phyloP scores from a whole-genome alignment of 1,140 invertebrate genomes.

The Solenopsis invicta region DNA sequence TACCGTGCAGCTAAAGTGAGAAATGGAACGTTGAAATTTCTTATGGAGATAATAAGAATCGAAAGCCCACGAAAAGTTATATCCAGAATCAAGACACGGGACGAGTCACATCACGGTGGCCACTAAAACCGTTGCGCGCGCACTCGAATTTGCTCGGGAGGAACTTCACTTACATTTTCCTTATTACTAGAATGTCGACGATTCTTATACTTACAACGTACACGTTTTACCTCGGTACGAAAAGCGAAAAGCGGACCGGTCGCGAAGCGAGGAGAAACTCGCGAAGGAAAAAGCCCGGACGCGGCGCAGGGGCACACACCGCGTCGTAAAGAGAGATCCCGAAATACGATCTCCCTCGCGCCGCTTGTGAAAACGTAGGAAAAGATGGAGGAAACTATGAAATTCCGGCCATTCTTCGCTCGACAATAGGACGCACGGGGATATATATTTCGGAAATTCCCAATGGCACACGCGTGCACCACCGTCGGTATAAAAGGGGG shows the following conservation, averaged over 20 bases:
- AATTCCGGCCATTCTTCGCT: slow-evolving; percentile 81
- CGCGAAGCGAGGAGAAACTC: slow-evolving; percentile 19
- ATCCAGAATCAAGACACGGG: not conserved
- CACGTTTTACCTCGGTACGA: not conserved
- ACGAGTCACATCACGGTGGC: not conserved
- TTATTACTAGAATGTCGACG: not conserved
- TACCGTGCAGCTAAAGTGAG: not conserved
- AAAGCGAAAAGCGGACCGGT: not conserved
- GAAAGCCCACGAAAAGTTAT: not conserved
- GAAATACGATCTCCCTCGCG: slow-evolving; percentile 79
- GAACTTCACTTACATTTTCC: slow-evolving; percentile 20
- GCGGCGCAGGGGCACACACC: not conserved
- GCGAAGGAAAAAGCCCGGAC: slow-evolving; percentile 20
- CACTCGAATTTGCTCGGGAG: slow-evolving; percentile 2
- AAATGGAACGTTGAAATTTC: not conserved
- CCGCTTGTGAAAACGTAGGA: slow-evolving; percentile 67
- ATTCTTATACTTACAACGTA: not conserved
- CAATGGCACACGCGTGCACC: slow-evolving; percentile 75
- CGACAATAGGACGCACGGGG: slow-evolving; percentile 80
- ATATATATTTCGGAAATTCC: slow-evolving; percentile 77
- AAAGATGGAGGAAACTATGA: slow-evolving; percentile 81
- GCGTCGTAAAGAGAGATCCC: slow-evolving; percentile 44
- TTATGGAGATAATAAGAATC: not conserved
- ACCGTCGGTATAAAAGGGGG: slow-evolving; percentile 32
- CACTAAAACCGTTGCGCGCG: not conserved